Base-by-base conservation (phyloP, 2,113 vertebrate genomes). In the Uropsilus gracilis region DNA sequence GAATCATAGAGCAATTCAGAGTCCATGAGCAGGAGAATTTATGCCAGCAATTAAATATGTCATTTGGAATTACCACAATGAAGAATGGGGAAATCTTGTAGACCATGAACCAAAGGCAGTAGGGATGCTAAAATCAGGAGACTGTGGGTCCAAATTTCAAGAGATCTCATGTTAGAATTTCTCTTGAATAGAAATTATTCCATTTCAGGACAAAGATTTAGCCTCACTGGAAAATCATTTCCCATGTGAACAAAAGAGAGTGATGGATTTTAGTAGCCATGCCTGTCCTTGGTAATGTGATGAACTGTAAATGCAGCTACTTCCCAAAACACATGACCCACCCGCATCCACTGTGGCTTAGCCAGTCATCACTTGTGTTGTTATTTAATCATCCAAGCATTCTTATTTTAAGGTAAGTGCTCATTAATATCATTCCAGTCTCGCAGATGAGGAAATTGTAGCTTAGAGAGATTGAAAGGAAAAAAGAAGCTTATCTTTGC, bases 181-280 rank as follows among this genome's bases (percentile, higher is more conserved):
- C 72, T 84, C 77, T 86, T 76, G 73, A 92, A 71, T 50, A 26
- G 28, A 85, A 34, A 68, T 46, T 13, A 39, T 83, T 76, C 55
- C 8, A 46, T 66, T 86, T 80, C 69, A 80, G 50, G 90, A 94
- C 69, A 85, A 69, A 92, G 64, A 46, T 34, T 73, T 96, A 83
- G 37, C 22, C 46, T 92, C 76, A 73, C 1, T 71, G 32, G 50
- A 30, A 30, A 89, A 85, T 53, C 7, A 16, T 80, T 89, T 82
- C 8, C 30, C n/a, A 0, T 55, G 34, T 64, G 17, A 24, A 37
- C 17, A 32, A 46, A 66, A 22, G 64, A 20, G 69, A 53, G 37
- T 11, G 46, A 34, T n/a, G 11, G 20, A 16, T 78, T 86, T 82
- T 39, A 91, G 11, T 61, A 37, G 37, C 48, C 20, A 4, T 59